Conservation (phyloP, 92 coral and sea anemone genomes). For the Actinernus sp. region DNA sequence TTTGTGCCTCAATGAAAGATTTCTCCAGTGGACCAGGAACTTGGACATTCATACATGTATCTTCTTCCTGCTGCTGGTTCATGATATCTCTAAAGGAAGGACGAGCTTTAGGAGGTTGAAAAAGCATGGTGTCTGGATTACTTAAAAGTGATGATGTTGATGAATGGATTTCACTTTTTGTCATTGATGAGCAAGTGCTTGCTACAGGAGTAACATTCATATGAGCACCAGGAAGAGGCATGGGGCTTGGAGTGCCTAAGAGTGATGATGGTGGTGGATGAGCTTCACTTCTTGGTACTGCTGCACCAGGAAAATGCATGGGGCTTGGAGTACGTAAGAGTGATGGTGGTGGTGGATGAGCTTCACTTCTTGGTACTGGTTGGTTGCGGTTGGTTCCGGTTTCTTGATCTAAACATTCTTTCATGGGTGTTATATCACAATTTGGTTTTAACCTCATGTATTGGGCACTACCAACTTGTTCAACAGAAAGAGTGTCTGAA, state of each 20-base stretch:
- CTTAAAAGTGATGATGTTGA: too few relatives aligned
- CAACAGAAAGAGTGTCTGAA: too few relatives aligned
- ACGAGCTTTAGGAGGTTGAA: neutral
- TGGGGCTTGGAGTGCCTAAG: neutral
- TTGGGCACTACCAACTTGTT: too few relatives aligned
- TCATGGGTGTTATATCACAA: too few relatives aligned
- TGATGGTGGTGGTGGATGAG: neutral
- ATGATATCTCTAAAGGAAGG: slow-evolving; percentile 13
- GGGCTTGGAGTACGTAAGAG: neutral
- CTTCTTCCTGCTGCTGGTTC: slow-evolving; percentile 24
- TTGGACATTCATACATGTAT: slow-evolving; percentile 1
- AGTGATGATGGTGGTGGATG: neutral
- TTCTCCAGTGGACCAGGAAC: slow-evolving; percentile 59
- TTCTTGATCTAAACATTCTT: too few relatives aligned
- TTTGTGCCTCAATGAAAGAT: slow-evolving; percentile 36
- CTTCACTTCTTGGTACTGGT: neutral
- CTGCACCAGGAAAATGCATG: neutral
- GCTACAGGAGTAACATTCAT: too few relatives aligned
- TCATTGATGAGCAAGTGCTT: too few relatives aligned
- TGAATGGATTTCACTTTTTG: too few relatives aligned
- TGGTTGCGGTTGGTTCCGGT: too few relatives aligned
- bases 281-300: neutral
- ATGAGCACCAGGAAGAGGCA: neutral
- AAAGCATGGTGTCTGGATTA: neutral
- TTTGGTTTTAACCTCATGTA: too few relatives aligned